Conservation (phyloP, 64 coral and sea anemone genomes). For the Pocillopora verrucosa region DNA sequence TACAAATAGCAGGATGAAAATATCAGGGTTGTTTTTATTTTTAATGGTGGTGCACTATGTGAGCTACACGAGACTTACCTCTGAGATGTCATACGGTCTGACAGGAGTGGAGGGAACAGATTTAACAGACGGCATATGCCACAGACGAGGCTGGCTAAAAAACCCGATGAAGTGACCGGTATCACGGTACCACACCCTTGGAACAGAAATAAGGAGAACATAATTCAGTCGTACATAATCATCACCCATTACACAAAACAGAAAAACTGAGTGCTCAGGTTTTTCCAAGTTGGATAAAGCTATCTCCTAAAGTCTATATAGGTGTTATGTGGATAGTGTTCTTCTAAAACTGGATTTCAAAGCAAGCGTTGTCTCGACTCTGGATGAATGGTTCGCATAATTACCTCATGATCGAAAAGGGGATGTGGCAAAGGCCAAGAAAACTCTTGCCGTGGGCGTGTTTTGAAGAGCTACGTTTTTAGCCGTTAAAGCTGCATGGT, state of each 20-base stretch:
- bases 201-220: not conserved
- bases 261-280: not conserved
- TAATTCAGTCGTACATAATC: not conserved
- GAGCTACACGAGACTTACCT: conserved; percentile 49
- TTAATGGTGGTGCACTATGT: not conserved
- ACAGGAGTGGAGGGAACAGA: conserved; percentile 94
- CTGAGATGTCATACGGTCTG: conserved; percentile 91
- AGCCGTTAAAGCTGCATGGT: too few species aligned
- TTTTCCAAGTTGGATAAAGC: not conserved
- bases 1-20: too few species aligned
- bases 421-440: too few species aligned
- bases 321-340: too few species aligned
- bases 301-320: too few species aligned
- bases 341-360: too few species aligned
- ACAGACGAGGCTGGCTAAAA: conserved; percentile 87
- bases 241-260: not conserved
- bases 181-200: conserved; percentile 90
- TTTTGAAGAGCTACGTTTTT: too few species aligned
- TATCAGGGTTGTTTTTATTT: too few species aligned
- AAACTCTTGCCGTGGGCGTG: too few species aligned
- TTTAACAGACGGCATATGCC: conserved; percentile 86
- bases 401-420: too few species aligned
- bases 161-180: conserved; percentile 99
- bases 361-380: too few species aligned
- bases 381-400: too few species aligned